Evolutionary conservation across 2,888 invertebrate genomes (phyloP).

Genomic region (Dolichopus griseipennis): DNA sequence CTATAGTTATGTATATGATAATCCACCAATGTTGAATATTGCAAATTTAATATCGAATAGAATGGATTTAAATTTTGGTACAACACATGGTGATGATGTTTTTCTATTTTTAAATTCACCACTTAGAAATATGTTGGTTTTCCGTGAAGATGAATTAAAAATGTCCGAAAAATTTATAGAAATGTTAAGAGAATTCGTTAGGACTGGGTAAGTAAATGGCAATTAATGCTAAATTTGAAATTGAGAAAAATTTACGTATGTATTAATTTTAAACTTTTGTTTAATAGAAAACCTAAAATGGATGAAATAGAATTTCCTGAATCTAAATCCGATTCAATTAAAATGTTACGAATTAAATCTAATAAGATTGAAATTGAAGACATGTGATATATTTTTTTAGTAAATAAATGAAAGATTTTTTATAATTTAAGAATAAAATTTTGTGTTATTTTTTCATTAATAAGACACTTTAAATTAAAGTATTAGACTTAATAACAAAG

Average conservation of each 20-base stretch:
- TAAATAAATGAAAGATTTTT: too few species aligned
- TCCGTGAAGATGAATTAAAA: background rate
- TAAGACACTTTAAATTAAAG: too few species aligned
- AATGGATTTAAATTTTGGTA: conserved; percentile 7
- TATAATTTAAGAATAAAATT: too few species aligned
- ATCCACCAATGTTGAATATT: background rate
- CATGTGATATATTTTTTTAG: background rate
- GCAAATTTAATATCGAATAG: background rate
- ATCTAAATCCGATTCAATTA: background rate
- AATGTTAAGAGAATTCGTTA: background rate
- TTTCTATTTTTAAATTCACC: conserved; percentile 8
- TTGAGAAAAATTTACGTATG: background rate
- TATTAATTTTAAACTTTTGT: background rate
- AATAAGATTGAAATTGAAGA: background rate
- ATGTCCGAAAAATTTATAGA: background rate
- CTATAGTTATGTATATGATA: conserved; percentile 7
- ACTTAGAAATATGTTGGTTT: background rate
- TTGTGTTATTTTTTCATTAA: too few species aligned
- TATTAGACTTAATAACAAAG: too few species aligned
- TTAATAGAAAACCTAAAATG: conserved; percentile 2
- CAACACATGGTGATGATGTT: conserved; percentile 8
- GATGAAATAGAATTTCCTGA: background rate
- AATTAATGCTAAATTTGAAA: background rate
- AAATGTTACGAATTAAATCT: background rate
- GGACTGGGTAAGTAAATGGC: background rate